Conservation (phyloP, 2,797 vertebrate genomes). For the Crax fasciolata region DNA sequence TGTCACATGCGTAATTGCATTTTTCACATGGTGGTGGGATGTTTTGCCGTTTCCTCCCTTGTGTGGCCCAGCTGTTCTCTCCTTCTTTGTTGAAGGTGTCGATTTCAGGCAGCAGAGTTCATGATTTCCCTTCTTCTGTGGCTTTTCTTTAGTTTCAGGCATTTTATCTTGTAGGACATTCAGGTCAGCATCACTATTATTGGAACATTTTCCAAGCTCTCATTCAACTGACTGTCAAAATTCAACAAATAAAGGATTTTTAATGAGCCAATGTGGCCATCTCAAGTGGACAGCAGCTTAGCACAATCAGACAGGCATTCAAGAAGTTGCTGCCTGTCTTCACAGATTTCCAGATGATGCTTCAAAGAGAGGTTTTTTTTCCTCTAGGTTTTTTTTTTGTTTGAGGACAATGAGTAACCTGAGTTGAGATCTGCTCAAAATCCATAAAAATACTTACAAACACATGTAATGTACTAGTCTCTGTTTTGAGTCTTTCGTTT, state of each 20-base stretch:
- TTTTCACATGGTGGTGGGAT: not conserved
- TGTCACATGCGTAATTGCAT: not conserved
- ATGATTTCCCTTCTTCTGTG: not conserved
- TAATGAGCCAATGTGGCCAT: not conserved
- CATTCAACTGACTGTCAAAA: not conserved
- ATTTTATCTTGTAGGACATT: not conserved
- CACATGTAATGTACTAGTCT: not conserved
- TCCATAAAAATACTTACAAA: not conserved
- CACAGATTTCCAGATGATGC: not conserved
- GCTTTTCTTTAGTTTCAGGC: slow-evolving; percentile 15
- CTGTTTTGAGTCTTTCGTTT: slow-evolving; percentile 41
- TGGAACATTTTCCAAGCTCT: not conserved
- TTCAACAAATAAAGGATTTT: not conserved
- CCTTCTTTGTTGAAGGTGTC: not conserved
- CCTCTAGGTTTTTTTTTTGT: not conserved
- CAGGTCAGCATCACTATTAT: not conserved
- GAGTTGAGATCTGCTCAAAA: not conserved
- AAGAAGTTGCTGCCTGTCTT: not conserved
- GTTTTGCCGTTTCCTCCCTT: not conserved
- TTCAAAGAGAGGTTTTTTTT: not conserved
- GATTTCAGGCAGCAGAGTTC: not conserved
- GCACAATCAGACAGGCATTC: not conserved
- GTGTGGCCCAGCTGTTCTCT: not conserved
- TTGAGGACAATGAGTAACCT: not conserved
- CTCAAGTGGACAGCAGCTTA: not conserved